phyloP scores from a whole-genome alignment of 2,888 invertebrate species.

The Caenorhabditis imperialis region DNA sequence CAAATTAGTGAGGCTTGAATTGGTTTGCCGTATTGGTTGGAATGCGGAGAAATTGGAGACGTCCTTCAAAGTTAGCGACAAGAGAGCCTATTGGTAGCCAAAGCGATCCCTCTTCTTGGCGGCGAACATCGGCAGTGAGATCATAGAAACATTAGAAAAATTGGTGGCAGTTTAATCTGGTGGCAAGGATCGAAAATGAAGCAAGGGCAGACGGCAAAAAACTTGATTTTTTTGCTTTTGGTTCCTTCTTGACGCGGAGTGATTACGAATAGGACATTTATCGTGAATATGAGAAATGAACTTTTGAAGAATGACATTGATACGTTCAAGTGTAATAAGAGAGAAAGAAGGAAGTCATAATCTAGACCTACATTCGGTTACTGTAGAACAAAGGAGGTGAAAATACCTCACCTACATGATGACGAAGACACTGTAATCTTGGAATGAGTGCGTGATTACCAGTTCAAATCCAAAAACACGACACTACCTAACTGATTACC shows the following conservation, averaged over 20 bases:
- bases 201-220: constrained; percentile 42
- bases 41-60: constrained; percentile 43
- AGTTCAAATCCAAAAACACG: too few species aligned
- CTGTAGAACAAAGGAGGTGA: constrained; percentile 34
- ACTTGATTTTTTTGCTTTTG: constrained; percentile 44
- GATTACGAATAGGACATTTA: constrained; percentile 24
- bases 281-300: constrained; percentile 37
- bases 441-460: too few species aligned
- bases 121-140: constrained; percentile 20
- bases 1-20: constrained; percentile 50
- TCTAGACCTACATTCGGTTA: constrained; percentile 20
- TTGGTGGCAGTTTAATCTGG: constrained; percentile 25
- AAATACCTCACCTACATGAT: too few species aligned
- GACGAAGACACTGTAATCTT: too few species aligned
- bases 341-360: constrained; percentile 33
- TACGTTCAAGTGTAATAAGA: constrained; percentile 23
- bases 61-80: constrained; percentile 39
- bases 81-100: constrained; percentile 19
- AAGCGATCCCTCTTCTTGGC: constrained; percentile 17
- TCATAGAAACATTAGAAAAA: constrained; percentile 32
- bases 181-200: constrained; percentile 42
- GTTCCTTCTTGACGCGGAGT: constrained; percentile 39
- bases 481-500: too few species aligned
- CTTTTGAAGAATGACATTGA: constrained; percentile 47
- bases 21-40: constrained; percentile 32